These are phyloP conservation scores for Lacerta bilineata DNA, from an alignment of 2,797 vertebrate species.

Conservation along the genomic window DNA sequence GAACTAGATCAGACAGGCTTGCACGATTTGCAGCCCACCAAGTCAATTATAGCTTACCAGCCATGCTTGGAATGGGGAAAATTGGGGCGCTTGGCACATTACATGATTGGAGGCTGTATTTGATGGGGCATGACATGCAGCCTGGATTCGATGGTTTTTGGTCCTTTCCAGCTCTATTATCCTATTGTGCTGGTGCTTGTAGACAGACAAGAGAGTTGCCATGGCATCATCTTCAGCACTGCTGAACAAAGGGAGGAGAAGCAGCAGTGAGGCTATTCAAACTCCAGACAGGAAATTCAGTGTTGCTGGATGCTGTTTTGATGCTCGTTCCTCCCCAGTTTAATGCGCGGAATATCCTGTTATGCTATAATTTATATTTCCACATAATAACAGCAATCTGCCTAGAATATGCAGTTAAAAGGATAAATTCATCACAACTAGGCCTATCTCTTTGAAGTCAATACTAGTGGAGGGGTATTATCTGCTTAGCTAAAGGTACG, in stretches of 20 bases:
- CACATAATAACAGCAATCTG: neutral
- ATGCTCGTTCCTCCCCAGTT: neutral
- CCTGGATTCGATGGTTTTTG: neutral
- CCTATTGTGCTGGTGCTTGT: neutral
- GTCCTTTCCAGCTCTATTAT: neutral
- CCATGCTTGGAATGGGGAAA: neutral
- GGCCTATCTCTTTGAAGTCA: neutral
- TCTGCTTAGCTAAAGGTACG: slow-evolving; percentile 4
- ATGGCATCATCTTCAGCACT: slow-evolving; percentile 16
- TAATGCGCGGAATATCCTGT: neutral
- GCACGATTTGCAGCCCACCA: too few species aligned
- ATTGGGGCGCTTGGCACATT: neutral
- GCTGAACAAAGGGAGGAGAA: neutral
- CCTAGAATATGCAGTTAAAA: neutral
- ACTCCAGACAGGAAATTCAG: neutral
- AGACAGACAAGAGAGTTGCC: slow-evolving; percentile 3
- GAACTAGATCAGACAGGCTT: neutral
- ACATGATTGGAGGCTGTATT: neutral
- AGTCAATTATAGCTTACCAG: neutral
- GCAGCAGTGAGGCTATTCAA: neutral
- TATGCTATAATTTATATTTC: too few species aligned
- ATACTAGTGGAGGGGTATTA: neutral
- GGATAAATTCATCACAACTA: neutral
- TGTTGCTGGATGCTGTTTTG: neutral
- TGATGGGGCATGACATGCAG: neutral